Evolutionary conservation across 2,888 invertebrate genomes (phyloP).

Genomic region (Tyria jacobaeae): DNA sequence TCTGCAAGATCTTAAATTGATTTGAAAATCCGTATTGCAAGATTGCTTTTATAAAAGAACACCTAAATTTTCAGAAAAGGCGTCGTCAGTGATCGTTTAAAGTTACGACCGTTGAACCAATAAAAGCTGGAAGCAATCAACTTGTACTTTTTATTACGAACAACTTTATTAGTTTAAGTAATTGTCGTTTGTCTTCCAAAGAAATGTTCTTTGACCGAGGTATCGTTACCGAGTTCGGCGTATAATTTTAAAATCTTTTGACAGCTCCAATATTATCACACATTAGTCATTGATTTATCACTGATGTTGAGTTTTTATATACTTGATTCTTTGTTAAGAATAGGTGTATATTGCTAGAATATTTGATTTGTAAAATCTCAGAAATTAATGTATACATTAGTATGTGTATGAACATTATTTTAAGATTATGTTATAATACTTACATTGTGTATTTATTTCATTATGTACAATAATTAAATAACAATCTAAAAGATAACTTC

Average conservation of each 20-base stretch:
- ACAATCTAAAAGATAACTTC: no score
- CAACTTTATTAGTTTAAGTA: conserved; percentile 16
- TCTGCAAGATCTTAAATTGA: no score
- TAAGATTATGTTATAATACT: no score
- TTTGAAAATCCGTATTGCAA: no score
- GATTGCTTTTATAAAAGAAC: no score
- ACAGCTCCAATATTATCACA: conserved; percentile 3
- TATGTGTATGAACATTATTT: no score
- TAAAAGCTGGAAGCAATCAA: conserved; percentile 12
- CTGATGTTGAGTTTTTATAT: neutral
- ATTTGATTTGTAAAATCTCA: no score
- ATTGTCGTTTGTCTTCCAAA: conserved; percentile 11
- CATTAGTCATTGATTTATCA: neutral
- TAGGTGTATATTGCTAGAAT: no score
- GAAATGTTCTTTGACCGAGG: neutral
- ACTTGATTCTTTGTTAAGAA: neutral
- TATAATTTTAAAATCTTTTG: conserved; percentile 1
- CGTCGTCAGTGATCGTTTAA: neutral
- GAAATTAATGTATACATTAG: no score
- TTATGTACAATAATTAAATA: no score
- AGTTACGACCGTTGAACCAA: neutral
- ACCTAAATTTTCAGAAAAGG: neutral
- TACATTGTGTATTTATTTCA: no score
- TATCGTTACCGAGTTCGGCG: neutral
- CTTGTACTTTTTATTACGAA: conserved; percentile 12